Conservation (phyloP, 2,797 vertebrate species). For the Eurystomus glaucurus region DNA sequence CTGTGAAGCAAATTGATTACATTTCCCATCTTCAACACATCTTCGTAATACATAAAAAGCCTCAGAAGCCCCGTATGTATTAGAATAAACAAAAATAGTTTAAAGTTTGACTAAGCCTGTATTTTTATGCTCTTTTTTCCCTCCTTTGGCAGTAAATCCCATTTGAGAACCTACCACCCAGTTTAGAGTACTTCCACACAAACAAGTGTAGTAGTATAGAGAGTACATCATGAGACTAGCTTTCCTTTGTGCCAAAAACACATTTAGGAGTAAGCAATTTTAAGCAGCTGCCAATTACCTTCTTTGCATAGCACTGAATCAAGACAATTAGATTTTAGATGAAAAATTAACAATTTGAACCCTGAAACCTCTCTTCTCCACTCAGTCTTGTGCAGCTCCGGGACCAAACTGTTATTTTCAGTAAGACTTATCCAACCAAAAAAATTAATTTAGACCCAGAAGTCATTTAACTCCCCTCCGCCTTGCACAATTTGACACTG, state of each 20-base stretch:
- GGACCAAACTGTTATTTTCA: not conserved
- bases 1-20: not conserved
- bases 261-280: not conserved
- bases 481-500: not conserved
- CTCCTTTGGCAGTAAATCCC: not conserved
- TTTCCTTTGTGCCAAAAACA: not conserved
- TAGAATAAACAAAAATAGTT: too few species aligned
- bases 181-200: not conserved
- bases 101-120: not conserved
- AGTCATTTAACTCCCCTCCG: not conserved
- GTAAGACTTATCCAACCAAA: not conserved
- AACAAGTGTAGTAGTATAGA: not conserved
- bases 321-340: not conserved
- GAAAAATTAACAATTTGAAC: not conserved
- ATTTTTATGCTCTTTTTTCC: not conserved
- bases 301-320: not conserved
- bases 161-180: not conserved
- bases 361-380: not conserved
- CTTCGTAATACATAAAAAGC: not conserved
- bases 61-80: not conserved
- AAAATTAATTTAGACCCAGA: not conserved
- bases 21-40: not conserved
- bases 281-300: not conserved
- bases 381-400: not conserved
- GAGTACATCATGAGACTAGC: rapidly evolving